Base-by-base conservation (phyloP, 2,113 vertebrate genomes). In the Gasterosteus aculeatus region DNA sequence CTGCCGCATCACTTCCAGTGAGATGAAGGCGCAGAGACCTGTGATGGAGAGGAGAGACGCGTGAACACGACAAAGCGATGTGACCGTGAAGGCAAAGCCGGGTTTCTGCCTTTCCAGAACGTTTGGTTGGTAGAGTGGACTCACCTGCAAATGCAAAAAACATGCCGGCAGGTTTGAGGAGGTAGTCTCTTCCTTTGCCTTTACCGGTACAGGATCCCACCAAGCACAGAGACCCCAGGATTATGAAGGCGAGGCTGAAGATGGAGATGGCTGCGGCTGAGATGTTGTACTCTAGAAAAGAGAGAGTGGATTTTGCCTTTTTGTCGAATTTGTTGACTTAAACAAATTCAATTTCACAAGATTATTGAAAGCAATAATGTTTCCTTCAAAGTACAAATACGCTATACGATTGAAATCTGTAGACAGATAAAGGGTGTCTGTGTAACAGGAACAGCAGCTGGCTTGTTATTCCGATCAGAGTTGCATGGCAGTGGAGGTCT, bases 201-300 rank as follows among this genome's bases (percentile, higher is more conserved):
- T 96, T 96, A 51, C 93, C 47, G 5, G 96, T 95, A 81, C 85
- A 91, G 0, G 97, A 96, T 2, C 95, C 90, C 1, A 96, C 56
- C 29, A 95, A 68, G 18, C 95, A 97, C 82, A 97, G 69, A 3
- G 95, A 94, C 0, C 97, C 98, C 4, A 97, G 86, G 83, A 97
- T 95, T 12, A 94, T 90, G 66, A 99, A 99, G 84, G 85, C 95
- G 0, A 99, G 83, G 35, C 97, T 96, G 93, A 99, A 98, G 93
- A 99, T 94, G 91, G 96, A 92, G 38, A 99, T 98, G 91, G 97
- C 98, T 0, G 98, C 98, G 3, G 97, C 98, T 0, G 98, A 99
- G 92, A 99, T 99, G 93, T 97, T 99, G 93, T 97, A 99, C 81
- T 99, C 98, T 99, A 79, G 16, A 39, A 54, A 3, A 12, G 16